Conservation (phyloP, 2,888 invertebrate genomes). For the Auanema freiburgensis region DNA sequence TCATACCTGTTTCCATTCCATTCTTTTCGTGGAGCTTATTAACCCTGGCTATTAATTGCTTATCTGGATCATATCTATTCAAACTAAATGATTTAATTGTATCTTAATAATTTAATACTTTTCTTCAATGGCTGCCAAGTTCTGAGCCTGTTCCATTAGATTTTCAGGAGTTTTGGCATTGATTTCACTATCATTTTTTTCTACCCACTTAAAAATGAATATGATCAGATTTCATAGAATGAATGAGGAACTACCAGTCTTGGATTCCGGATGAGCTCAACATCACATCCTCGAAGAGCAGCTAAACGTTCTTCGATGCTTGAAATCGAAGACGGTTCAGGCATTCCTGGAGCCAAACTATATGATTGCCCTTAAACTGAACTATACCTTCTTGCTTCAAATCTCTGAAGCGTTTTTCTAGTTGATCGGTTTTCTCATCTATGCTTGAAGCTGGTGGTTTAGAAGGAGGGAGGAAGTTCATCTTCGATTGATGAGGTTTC, state of each 20-base stretch:
- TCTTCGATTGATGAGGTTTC: too few species aligned
- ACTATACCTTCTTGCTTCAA: too few species aligned
- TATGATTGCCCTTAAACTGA: too few species aligned
- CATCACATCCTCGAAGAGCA: constrained; percentile 51
- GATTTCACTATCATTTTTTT: constrained; percentile 2
- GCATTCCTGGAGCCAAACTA: too few species aligned
- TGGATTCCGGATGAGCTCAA: constrained; percentile 58
- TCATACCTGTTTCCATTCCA: neutral
- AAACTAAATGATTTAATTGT: too few species aligned
- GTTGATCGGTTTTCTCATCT: too few species aligned
- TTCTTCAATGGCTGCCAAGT: constrained; percentile 32
- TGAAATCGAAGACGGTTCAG: constrained; percentile 19
- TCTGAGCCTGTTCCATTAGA: constrained; percentile 34
- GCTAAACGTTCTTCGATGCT: constrained; percentile 58
- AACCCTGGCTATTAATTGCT: neutral
- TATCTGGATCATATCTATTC: neutral
- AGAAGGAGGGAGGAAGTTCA: too few species aligned
- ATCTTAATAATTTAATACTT: constrained; percentile 5
- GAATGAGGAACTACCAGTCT: constrained; percentile 29
- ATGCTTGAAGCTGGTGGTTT: too few species aligned
- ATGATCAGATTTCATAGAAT: too few species aligned
- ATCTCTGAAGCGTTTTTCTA: too few species aligned
- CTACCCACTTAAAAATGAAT: constrained; percentile 38
- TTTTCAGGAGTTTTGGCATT: constrained; percentile 25
- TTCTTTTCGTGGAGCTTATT: neutral